A percentile compares a stretch with the other conserved stretches of the same genome.
Conservation (phyloP, 2,888 invertebrate genomes). For the Heliconius erato region DNA sequence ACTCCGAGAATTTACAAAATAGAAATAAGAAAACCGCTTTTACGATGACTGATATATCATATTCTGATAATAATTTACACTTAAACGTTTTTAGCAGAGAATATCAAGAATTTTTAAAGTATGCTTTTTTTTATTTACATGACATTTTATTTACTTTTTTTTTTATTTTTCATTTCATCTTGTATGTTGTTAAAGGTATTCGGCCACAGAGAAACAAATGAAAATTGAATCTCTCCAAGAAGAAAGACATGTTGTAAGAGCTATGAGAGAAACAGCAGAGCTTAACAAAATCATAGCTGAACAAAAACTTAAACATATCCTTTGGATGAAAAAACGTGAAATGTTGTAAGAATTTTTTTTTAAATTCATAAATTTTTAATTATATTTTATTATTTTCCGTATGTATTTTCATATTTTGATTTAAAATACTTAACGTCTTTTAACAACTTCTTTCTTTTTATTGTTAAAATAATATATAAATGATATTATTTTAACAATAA, state of each 20-base stretch:
- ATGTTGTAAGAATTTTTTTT: slow-evolving; percentile 67
- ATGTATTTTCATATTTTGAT: not conserved
- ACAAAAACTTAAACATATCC: slow-evolving; percentile 83
- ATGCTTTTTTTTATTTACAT: slow-evolving; percentile 11
- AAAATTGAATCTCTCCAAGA: slow-evolving; percentile 79
- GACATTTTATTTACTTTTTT: not conserved
- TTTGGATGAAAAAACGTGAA: slow-evolving; percentile 79
- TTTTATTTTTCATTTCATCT: not conserved
- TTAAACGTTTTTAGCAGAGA: slow-evolving; percentile 65
- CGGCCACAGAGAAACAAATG: slow-evolving; percentile 69
- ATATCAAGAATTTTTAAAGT: slow-evolving; percentile 73
- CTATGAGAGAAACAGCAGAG: slow-evolving; percentile 86
- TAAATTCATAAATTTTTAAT: not conserved
- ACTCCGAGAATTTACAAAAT: slow-evolving; percentile 54
- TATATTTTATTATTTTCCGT: not conserved
- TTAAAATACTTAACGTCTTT: not conserved
- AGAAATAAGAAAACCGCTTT: slow-evolving; percentile 44
- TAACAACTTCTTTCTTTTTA: not conserved
- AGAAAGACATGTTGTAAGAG: slow-evolving; percentile 74
- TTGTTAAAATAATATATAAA: not conserved
- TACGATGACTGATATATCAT: slow-evolving; percentile 63
- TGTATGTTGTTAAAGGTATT: slow-evolving; percentile 58
- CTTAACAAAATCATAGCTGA: slow-evolving; percentile 87
- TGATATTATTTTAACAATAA: not conserved
- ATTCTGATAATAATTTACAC: slow-evolving; percentile 54